phyloP scores from a whole-genome alignment of 2,113 vertebrate species.

The Litocranius walleri region DNA sequence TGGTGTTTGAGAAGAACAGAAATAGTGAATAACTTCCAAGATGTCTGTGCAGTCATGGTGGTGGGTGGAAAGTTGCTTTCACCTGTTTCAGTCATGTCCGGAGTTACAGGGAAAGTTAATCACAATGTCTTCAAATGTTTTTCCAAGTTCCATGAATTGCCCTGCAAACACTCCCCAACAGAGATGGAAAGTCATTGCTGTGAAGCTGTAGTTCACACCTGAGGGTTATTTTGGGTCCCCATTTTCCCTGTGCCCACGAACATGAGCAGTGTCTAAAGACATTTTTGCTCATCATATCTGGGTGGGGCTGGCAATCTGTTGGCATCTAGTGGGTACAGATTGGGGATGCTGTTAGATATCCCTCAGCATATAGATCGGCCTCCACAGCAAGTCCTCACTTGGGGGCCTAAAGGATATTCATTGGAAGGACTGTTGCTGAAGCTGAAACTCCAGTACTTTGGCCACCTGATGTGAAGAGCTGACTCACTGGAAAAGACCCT shows the following conservation, averaged over 20 bases:
- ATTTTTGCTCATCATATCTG: neutral
- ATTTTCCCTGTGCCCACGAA: no score
- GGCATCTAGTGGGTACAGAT: neutral
- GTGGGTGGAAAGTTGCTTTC: neutral
- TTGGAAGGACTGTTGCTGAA: neutral
- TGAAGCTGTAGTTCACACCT: neutral
- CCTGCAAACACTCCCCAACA: no score
- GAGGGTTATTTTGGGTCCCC: accelerated
- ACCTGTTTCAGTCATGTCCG: neutral
- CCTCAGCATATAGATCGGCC: accelerated
- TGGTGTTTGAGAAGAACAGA: neutral
- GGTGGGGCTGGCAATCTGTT: neutral
- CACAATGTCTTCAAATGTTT: neutral
- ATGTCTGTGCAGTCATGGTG: accelerated
- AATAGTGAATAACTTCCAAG: accelerated
- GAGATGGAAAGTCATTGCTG: accelerated
- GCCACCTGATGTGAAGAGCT: neutral
- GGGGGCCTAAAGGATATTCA: neutral
- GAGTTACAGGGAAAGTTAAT: neutral
- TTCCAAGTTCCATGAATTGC: accelerated
- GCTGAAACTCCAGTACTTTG: neutral
- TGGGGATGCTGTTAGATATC: neutral
- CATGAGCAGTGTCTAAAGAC: neutral
- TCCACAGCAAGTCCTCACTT: no score
- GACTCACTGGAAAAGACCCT: neutral